Evolutionary conservation across 2,113 vertebrate genomes (phyloP), one percentile per base, ranked within the genome.

Genomic region (Pan paniscus): DNA sequence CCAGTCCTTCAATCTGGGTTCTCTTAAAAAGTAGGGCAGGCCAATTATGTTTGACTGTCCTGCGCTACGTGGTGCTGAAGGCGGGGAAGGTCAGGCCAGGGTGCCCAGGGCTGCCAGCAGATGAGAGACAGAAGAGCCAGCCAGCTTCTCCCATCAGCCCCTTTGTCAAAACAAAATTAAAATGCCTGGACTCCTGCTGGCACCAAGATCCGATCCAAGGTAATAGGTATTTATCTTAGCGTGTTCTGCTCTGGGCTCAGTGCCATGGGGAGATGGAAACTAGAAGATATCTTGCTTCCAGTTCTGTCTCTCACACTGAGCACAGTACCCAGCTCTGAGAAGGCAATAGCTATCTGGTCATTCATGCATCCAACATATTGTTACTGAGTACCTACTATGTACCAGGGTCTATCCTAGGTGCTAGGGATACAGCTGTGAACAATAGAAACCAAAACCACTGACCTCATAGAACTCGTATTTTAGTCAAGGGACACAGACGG

Each of bases 21-120:
- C 96, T 97, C 90, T 97, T 92, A 91, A 93, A 98, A 98, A 98
- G 97, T 98, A 97, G 98, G 97, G 89, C 97, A 98, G 87, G 92
- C 97, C 96, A 97, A 98, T 98, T 97, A 98, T 57, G 91, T 90
- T 84, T 93, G 81, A 87, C 84, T 85, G 92, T 76, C 93, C 92
- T 82, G 95, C 64, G 87, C 92, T n/a, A 6, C 3, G 6, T 5
- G 46, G 72, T 43, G 88, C 83, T 16, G 78, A 59, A 90, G 50
- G 75, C 40, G 12, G 59, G 70, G 70, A 68, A 97, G 96, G 96
- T 97, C 92, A 96, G 96, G 80, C 96, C 61, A 1, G 92, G 96
- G 92, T 7, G 6, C 82, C 87, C 22, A 4, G 92, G 88, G 90
- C 92, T 0, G 6, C 50, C 8, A 0, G 96, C 88, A 83, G 96